phyloP scores from a whole-genome alignment of 2,113 vertebrate genomes.

The Psilopogon haemacephalus region DNA sequence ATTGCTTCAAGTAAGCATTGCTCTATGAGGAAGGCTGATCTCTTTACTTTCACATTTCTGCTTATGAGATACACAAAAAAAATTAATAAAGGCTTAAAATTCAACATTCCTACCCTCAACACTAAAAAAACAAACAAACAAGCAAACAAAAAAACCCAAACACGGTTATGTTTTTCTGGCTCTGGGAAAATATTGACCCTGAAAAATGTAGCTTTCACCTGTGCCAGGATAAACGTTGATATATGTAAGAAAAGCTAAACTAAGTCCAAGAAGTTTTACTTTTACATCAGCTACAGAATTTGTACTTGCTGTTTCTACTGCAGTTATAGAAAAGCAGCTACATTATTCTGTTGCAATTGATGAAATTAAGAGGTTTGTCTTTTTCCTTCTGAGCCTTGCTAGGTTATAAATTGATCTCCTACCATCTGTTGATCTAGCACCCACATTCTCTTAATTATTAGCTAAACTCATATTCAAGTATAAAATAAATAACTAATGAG shows the following conservation, averaged over 20 bases:
- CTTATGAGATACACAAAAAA: not conserved
- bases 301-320: not conserved
- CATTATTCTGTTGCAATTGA: not conserved
- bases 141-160: no score
- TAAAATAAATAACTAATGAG: slow-evolving; percentile 55
- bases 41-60: not conserved
- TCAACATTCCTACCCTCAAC: not conserved
- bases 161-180: not conserved
- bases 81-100: not conserved
- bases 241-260: not conserved
- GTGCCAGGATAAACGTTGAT: not conserved
- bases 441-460: not conserved
- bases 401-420: slow-evolving; percentile 3
- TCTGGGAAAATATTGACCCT: not conserved
- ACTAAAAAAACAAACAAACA: not conserved
- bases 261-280: not conserved
- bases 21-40: not conserved
- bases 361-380: not conserved
- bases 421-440: not conserved
- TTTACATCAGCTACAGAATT: not conserved
- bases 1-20: not conserved
- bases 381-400: not conserved
- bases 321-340: not conserved
- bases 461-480: not conserved
- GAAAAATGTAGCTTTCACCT: not conserved